Percentiles rank a stretch among this genome's conserved stretches.
Evolutionary conservation across 2,797 vertebrate species (phyloP).

Genomic region (Scomberomorus guttatus): DNA sequence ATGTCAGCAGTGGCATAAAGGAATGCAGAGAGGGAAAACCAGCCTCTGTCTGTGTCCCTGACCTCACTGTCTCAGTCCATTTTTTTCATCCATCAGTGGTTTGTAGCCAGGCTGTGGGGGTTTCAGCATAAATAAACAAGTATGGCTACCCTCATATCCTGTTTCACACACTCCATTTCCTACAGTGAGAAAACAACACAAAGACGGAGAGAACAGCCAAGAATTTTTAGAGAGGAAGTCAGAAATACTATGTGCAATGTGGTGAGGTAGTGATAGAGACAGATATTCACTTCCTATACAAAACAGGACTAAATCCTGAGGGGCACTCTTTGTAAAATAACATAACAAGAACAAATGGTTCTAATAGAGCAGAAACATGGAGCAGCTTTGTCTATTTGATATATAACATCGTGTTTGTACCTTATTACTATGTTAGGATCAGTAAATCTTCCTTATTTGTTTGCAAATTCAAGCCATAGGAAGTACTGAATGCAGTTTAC

Average conservation of each 20-base stretch:
- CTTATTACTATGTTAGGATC: not conserved
- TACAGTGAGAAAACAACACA: conserved; percentile 43
- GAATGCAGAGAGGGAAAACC: not conserved
- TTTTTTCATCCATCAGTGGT: conserved; percentile 42
- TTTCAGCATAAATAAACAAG: conserved; percentile 50
- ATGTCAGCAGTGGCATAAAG: conserved; percentile 10
- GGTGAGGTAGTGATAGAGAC: conserved; percentile 37
- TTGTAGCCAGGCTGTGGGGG: conserved; percentile 50
- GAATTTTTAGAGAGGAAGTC: conserved; percentile 44
- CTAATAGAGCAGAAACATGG: conserved; percentile 20
- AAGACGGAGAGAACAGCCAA: conserved; percentile 13
- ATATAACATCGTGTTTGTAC: not conserved
- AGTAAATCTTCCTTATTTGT: not conserved
- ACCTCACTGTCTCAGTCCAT: conserved; percentile 24
- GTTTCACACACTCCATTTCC: conserved; percentile 71
- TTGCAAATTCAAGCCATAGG: not conserved
- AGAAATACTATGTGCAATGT: conserved; percentile 32
- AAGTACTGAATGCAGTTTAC: not conserved
- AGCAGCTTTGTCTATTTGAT: conserved; percentile 38
- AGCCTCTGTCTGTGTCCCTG: conserved; percentile 15
- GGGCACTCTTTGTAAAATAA: conserved; percentile 19
- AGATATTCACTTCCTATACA: conserved; percentile 43
- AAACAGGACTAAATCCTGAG: conserved; percentile 40
- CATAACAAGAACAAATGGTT: conserved; percentile 22
- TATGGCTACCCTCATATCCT: conserved; percentile 71